phyloP scores from a whole-genome alignment of 2,113 vertebrate species.

The Procavia capensis region DNA sequence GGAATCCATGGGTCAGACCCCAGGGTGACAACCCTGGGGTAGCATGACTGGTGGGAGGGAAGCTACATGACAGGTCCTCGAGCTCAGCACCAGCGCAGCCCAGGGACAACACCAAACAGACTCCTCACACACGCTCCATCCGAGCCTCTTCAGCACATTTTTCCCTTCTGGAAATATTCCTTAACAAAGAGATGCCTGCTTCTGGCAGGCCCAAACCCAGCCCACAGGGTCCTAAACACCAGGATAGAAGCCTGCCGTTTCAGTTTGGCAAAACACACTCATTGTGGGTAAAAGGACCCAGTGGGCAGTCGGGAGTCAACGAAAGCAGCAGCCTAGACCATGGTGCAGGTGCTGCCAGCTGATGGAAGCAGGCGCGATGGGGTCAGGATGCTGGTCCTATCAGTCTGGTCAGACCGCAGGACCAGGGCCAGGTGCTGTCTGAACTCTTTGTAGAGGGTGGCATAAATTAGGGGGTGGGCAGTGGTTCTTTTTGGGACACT shows the following conservation, averaged over 20 bases:
- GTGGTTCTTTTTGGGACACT: background rate
- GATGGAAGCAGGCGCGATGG: background rate
- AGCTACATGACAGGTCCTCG: background rate
- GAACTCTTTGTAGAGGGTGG: background rate
- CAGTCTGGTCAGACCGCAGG: slow-evolving; percentile 43
- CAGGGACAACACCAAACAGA: background rate
- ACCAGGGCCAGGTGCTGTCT: background rate
- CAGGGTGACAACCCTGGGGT: background rate
- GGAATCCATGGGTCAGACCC: slow-evolving; percentile 46
- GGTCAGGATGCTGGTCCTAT: slow-evolving; percentile 55
- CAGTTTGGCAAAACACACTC: background rate
- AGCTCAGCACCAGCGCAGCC: background rate
- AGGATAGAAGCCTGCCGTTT: slow-evolving; percentile 16
- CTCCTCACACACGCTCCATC: background rate
- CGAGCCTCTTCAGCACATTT: slow-evolving; percentile 53
- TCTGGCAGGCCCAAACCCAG: slow-evolving; percentile 46
- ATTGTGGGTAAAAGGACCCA: slow-evolving; percentile 14
- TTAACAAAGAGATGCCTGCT: slow-evolving; percentile 65
- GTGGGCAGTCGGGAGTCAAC: background rate
- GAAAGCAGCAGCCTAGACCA: background rate
- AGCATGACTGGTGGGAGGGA: background rate
- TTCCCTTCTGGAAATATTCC: slow-evolving; percentile 60
- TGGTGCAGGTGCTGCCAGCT: background rate
- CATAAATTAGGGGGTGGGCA: background rate
- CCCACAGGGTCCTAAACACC: slow-evolving; percentile 12